These are phyloP conservation scores for Cherax quadricarinatus DNA, from an alignment of 1,140 invertebrate genomes.

Conservation along the genomic window DNA sequence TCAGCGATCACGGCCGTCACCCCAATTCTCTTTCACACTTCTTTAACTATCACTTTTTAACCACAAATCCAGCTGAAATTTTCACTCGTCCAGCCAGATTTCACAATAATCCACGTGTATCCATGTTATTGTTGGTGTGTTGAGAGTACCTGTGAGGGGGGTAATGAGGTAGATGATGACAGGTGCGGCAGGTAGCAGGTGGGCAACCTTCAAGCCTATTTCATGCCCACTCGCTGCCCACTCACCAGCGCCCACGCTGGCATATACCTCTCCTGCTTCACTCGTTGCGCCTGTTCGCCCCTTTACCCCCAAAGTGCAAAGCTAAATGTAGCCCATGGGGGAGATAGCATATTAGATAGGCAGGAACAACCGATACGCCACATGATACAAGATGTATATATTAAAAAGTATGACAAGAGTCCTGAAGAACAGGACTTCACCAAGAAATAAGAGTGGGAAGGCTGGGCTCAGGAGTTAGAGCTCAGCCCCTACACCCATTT, in stretches of 20 bases:
- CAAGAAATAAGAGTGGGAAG: no score
- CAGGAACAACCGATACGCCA: no score
- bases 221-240: not conserved
- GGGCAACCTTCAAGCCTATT: not conserved
- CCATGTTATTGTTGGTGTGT: not conserved
- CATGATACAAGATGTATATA: no score
- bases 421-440: no score
- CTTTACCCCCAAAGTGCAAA: no score
- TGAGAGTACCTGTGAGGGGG: not conserved
- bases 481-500: no score
- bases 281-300: not conserved
- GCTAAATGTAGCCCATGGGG: no score
- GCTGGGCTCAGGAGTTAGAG: no score
- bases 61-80: not conserved
- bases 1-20: no score
- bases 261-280: not conserved
- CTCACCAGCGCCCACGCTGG: not conserved
- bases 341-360: no score
- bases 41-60: not conserved
- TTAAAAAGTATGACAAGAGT: no score
- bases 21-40: not conserved
- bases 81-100: not conserved
- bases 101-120: not conserved
- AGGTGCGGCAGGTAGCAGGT: not conserved
- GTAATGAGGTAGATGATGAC: not conserved